Evolutionary conservation across 1,140 invertebrate genomes (phyloP), one percentile per base, ranked within the genome.

Genomic region (Ylistrum balloti): DNA sequence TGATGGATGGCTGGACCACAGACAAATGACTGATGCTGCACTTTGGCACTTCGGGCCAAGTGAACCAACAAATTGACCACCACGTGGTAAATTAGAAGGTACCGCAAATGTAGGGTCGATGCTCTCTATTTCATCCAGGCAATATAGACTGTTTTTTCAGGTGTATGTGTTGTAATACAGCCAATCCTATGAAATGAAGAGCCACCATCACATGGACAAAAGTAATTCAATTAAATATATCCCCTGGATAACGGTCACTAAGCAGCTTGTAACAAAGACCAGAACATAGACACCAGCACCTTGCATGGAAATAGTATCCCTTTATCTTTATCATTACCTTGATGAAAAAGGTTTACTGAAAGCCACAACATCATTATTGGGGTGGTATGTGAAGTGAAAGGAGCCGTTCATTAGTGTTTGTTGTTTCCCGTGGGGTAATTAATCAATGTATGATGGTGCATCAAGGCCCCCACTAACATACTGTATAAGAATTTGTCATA

Each of bases 171-270:
- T 0, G 22, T n/a, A 28, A 28, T 17, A 74, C 56, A 74, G 56
- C 9, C 9, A 74, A 74, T 28, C 56, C 56, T 74, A 28, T 74
- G 56, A 74, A 3, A 74, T 74, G 22, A 28, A 11, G 22, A 74
- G 22, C 22, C 5, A 11, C 56, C 56, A 74, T n/a, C 1, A 74
- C 1, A 28, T 74, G 56, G n/a, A 74, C 56, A 7, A 9, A 45
- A 74, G 22, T 74, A 74, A 74, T 74, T 74, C n/a, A 74, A 74
- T 74, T 74, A 74, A 74, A 74, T 28, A n/a, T n/a, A 74, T 74
- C 56, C 22, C 22, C 10, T 9, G 41, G 41, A 45, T 28, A n/a
- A 74, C 22, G 13, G 28, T 74, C 22, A 74, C 56, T 17, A 9
- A 74, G 28, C 7, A 74, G n/a, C n/a, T 2, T 11, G 17, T 74